A percentile compares a stretch with the other conserved stretches of the same genome.
Evolutionary conservation across 2,888 invertebrate species (phyloP).

Genomic region (Crematogaster levior): DNA sequence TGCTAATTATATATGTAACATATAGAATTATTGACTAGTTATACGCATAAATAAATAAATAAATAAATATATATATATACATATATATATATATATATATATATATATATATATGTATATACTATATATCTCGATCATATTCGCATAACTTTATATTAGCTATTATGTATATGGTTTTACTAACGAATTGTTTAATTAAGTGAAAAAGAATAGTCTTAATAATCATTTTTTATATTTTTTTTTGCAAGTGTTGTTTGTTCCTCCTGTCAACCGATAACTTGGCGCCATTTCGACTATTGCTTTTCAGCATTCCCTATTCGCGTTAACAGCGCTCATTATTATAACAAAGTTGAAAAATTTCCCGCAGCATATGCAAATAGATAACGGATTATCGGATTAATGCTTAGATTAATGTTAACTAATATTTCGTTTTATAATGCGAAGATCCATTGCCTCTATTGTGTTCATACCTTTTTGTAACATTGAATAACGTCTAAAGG

Average conservation of each 20-base stretch:
- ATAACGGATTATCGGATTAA: constrained; percentile 2
- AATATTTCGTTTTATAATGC: constrained; percentile 45
- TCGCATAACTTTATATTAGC: constrained; percentile 71
- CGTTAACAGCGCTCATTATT: background rate
- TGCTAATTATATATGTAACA: constrained; percentile 73
- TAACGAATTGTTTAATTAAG: constrained; percentile 78
- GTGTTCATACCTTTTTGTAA: constrained; percentile 52
- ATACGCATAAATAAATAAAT: constrained; percentile 61
- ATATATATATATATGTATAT: constrained; percentile 60
- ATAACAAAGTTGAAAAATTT: constrained; percentile 13
- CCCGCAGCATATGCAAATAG: background rate
- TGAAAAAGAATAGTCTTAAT: constrained; percentile 80
- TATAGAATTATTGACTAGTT: constrained; percentile 71
- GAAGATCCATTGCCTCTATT: constrained; percentile 47
- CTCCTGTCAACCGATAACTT: constrained; percentile 59
- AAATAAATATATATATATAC: constrained; percentile 58
- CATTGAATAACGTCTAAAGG: constrained; percentile 43
- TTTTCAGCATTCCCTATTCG: background rate
- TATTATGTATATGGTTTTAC: constrained; percentile 75
- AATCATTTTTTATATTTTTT: constrained; percentile 79
- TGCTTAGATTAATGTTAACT: constrained; percentile 29
- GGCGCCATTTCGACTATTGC: background rate
- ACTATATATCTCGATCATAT: constrained; percentile 75
- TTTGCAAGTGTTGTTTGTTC: constrained; percentile 77
- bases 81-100: constrained; percentile 67